Conservation (phyloP, 2,888 invertebrate genomes). For the Tholera decimalis region DNA sequence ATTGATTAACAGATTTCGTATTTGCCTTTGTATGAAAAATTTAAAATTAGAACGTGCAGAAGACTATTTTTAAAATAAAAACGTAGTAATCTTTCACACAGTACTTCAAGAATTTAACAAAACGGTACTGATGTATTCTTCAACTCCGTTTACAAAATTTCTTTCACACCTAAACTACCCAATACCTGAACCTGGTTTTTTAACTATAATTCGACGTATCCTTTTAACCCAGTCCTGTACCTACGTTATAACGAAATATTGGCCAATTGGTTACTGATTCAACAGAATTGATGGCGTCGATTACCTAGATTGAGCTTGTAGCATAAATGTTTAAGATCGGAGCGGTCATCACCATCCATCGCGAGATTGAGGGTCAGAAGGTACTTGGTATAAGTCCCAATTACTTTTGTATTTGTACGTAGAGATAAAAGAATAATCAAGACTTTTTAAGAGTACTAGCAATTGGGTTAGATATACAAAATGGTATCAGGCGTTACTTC, state of each 20-base stretch:
- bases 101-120: too few species aligned
- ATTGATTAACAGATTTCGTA: too few species aligned
- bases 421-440: conserved; percentile 3
- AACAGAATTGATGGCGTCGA: conserved; percentile 62
- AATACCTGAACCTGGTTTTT: background rate
- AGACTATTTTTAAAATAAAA: too few species aligned
- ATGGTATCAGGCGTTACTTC: too few species aligned
- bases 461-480: too few species aligned
- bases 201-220: conserved; percentile 15
- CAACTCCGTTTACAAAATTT: background rate
- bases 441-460: too few species aligned
- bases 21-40: too few species aligned
- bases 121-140: too few species aligned
- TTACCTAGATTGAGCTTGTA: conserved; percentile 64
- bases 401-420: conserved; percentile 22
- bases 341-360: conserved; percentile 66
- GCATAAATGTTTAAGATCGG: conserved; percentile 61
- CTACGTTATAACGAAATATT: conserved; percentile 45
- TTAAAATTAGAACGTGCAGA: too few species aligned
- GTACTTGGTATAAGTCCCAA: conserved; percentile 29
- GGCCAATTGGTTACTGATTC: conserved; percentile 56
- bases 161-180: background rate
- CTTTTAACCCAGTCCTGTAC: conserved; percentile 32
- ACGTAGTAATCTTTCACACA: too few species aligned
- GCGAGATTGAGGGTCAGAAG: conserved; percentile 47